Evolutionary conservation across 92 coral and sea anemone species (phyloP).

Genomic region (Zoanthus sansibaricus): DNA sequence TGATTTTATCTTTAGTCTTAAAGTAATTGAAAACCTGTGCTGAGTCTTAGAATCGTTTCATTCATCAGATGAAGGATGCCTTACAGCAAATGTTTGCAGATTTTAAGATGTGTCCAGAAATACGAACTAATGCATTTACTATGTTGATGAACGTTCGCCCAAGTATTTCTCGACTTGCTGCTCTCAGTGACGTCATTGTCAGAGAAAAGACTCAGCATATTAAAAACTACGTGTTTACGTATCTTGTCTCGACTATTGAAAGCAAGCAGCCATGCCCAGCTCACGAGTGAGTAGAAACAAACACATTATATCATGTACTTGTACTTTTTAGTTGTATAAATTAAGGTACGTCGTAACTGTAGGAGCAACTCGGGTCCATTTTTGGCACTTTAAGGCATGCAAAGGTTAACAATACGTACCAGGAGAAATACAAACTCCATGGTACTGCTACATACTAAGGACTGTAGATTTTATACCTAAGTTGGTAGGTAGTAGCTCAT

Average conservation of each 20-base stretch:
- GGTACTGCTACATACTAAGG: no score
- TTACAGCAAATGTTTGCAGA: slow-evolving; percentile 45
- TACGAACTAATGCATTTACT: slow-evolving; percentile 58
- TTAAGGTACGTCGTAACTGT: no score
- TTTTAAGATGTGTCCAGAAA: slow-evolving; percentile 51
- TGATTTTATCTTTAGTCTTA: neutral
- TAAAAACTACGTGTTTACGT: slow-evolving; percentile 52
- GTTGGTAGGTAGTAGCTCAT: no score
- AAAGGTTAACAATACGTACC: no score
- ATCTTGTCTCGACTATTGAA: slow-evolving; percentile 18
- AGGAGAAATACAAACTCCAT: no score
- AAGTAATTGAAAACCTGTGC: neutral
- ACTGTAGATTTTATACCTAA: no score
- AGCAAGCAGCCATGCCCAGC: slow-evolving; percentile 46
- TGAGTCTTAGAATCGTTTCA: neutral
- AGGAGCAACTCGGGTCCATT: no score
- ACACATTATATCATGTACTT: neutral
- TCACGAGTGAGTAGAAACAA: slow-evolving; percentile 24
- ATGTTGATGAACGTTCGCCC: slow-evolving; percentile 56
- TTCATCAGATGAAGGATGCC: slow-evolving; percentile 44
- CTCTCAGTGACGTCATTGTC: slow-evolving; percentile 23
- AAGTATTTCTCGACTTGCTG: slow-evolving; percentile 24
- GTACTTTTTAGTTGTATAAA: no score
- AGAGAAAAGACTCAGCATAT: slow-evolving; percentile 47
- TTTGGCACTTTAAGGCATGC: no score